Evolutionary conservation across 2,888 invertebrate species (phyloP).

Genomic region (Cordilura impudica): DNA sequence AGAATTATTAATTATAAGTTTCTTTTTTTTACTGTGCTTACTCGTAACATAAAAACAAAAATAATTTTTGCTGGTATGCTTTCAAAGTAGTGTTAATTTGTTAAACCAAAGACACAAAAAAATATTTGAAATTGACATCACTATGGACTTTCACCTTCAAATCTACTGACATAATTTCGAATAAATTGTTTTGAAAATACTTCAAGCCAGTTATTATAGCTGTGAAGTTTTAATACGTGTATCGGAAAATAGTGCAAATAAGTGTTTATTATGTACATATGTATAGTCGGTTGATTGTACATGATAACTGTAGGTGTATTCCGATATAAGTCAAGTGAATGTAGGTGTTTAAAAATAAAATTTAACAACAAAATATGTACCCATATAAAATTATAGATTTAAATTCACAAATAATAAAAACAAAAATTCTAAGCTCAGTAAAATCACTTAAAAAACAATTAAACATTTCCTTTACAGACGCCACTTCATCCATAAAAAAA

Average conservation of each 20-base stretch:
- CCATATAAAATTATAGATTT: too few relatives aligned
- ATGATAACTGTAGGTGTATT: background rate
- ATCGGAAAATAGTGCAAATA: background rate
- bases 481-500: background rate
- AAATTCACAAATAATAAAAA: too few relatives aligned
- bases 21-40: too few relatives aligned
- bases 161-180: background rate
- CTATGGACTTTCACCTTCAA: background rate
- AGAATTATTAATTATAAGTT: too few relatives aligned
- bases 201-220: background rate
- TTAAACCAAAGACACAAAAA: too few relatives aligned
- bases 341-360: background rate
- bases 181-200: background rate
- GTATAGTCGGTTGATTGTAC: too few relatives aligned
- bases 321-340: background rate
- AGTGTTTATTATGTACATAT: background rate
- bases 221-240: background rate
- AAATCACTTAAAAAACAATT: background rate
- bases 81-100: too few relatives aligned
- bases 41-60: too few relatives aligned
- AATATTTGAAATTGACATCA: background rate
- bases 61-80: too few relatives aligned
- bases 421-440: too few relatives aligned
- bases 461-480: background rate
- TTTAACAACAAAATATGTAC: background rate